Base-by-base conservation (phyloP, 2,888 invertebrate genomes). In the Acanthoscelides obtectus region DNA sequence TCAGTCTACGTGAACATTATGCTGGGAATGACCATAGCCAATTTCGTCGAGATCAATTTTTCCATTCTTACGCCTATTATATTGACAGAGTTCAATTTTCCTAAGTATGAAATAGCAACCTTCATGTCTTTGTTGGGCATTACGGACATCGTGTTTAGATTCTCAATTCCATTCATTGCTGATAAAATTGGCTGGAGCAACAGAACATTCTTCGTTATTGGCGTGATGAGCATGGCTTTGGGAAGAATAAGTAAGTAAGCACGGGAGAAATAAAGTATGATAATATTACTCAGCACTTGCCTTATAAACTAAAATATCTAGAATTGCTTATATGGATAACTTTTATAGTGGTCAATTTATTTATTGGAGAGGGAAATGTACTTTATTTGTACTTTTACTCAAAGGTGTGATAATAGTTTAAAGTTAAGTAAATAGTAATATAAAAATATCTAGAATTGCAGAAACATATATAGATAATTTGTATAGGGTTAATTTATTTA, bases 21-120 rank as follows among this genome's bases (percentile, higher is more conserved):
- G 87, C 81, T 92, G 70, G 93, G 93, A 0, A 86, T 93, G 68
- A 92, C 91, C 0, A 85, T 92, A 64, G 92, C 92, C 0, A 90
- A 90, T 80, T 92, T 92, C 78, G 90, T 89, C 3, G 93, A 93
- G 82, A 79, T 92, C 5, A 93, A 93, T 81, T 93, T 93, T 81
- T 91, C 92, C 0, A 88, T 93, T 69, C 80, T 93, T 69, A 92
- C 92, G 0, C 92, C 93, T 0, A 92, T 93, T 75, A 91, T 93
- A 77, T 84, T 93, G n/a, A 88, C 87, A 20, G 93, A 92, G 79
- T 91, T 90, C 78, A 89, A 90, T 0, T 89, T 91, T 77, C 84
- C 84, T 0, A 88, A 88, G 77, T 79, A 86, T 2, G 86, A 92
- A 83, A 90, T 90, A 0, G 92, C 93, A 0, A 84, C 89, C 19